These are phyloP conservation scores for Ophion ventricosus DNA, from an alignment of 2,888 invertebrate species.

Conservation along the genomic window DNA sequence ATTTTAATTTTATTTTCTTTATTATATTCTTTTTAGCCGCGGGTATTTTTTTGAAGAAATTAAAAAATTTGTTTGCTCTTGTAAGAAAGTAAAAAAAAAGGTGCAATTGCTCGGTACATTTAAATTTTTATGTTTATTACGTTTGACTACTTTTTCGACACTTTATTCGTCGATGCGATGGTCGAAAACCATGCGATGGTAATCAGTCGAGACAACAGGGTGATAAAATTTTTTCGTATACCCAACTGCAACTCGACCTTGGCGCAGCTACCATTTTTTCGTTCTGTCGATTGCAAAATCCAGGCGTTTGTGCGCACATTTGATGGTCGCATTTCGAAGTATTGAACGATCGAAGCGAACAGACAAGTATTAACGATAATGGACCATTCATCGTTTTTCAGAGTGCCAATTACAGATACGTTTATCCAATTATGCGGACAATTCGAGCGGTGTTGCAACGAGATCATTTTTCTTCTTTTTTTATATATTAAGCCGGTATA, in stretches of 20 bases:
- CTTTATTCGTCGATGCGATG: background rate
- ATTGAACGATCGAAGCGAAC: background rate
- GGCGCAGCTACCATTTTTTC: background rate
- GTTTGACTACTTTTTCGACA: background rate
- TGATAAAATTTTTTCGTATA: background rate
- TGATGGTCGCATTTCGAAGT: background rate
- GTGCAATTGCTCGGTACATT: background rate
- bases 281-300: background rate
- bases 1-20: background rate
- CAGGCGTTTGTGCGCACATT: background rate
- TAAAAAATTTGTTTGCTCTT: background rate
- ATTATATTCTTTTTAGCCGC: background rate
- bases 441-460: slow-evolving; percentile 27
- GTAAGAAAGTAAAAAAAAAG: background rate
- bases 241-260: background rate
- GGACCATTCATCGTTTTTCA: background rate
- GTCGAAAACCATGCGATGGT: background rate
- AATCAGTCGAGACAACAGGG: background rate
- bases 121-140: background rate
- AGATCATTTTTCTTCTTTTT: slow-evolving; percentile 1
- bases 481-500: background rate
- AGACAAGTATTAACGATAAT: slow-evolving; percentile 1
- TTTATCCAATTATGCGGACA: slow-evolving; percentile 32
- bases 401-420: slow-evolving; percentile 33
- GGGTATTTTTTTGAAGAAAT: background rate